These are phyloP conservation scores for Anabas testudineus DNA, from an alignment of 2,797 vertebrate genomes.

Conservation along the genomic window DNA sequence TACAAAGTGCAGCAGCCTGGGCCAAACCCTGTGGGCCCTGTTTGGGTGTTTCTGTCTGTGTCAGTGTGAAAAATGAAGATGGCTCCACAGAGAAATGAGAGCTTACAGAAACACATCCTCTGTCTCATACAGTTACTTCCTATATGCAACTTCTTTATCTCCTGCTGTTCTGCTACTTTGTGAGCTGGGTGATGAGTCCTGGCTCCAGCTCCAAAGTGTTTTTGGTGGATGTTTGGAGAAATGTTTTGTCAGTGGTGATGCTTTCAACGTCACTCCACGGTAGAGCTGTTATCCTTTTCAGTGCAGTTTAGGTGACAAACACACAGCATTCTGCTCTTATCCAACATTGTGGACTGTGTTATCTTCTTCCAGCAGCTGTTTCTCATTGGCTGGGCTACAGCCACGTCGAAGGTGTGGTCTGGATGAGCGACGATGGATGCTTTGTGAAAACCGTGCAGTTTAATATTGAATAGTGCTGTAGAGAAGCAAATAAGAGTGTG, in stretches of 20 bases:
- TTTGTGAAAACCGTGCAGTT: constrained; percentile 52
- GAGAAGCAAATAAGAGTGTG: not conserved
- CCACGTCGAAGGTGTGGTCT: constrained; percentile 79
- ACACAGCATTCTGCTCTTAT: not conserved
- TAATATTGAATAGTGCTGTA: constrained; percentile 36
- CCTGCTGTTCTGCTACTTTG: constrained; percentile 12
- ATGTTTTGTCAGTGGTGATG: constrained; percentile 35
- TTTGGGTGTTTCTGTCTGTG: not conserved
- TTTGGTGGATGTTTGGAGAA: constrained; percentile 42
- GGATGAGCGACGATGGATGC: constrained; percentile 48
- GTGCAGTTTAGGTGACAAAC: no score
- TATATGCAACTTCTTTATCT: not conserved
- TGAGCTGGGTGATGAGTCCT: constrained; percentile 23
- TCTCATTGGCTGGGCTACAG: constrained; percentile 68
- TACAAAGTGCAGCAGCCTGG: not conserved
- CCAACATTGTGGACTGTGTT: not conserved
- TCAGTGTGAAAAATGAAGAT: not conserved
- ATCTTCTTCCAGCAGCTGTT: constrained; percentile 21
- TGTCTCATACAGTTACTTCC: not conserved
- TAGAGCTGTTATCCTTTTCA: constrained; percentile 13
- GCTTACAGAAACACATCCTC: constrained; percentile 28
- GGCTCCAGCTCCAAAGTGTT: constrained; percentile 46
- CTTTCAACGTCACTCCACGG: constrained; percentile 18
- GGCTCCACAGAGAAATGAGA: not conserved
- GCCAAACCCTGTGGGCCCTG: constrained; percentile 13